Conservation (phyloP, 2,888 invertebrate genomes). For the Chymomyza caudatula region DNA sequence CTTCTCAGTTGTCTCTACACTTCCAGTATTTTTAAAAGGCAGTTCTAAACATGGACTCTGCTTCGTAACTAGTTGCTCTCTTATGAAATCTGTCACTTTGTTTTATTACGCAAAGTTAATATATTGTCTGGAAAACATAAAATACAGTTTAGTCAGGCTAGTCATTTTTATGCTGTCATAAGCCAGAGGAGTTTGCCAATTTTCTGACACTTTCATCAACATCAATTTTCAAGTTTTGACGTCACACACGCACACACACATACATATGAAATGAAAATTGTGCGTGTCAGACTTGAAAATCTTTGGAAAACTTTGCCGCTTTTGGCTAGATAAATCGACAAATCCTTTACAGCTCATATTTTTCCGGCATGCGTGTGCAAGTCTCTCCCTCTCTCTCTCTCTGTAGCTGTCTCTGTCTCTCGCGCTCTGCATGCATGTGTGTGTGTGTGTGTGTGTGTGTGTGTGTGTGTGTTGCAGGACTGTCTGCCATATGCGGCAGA, state of each 20-base stretch:
- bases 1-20: too few species aligned
- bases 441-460: background rate
- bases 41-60: too few species aligned
- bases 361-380: conserved; percentile 34
- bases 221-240: background rate
- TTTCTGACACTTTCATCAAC: background rate
- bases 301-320: background rate
- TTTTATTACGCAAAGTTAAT: background rate
- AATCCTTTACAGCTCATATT: conserved; percentile 49
- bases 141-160: background rate
- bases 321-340: conserved; percentile 6
- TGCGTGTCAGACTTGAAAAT: conserved; percentile 44
- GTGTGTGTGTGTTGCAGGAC: background rate
- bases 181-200: background rate
- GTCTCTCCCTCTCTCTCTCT: conserved; percentile 1
- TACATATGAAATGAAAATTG: conserved; percentile 27
- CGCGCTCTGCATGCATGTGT: conserved; percentile 1
- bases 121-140: background rate
- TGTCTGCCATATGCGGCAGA: background rate
- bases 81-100: background rate
- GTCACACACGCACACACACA: conserved; percentile 6
- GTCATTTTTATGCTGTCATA: background rate
- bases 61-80: background rate
- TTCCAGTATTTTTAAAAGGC: too few species aligned
- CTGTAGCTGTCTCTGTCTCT: conserved; percentile 5